Evolutionary conservation across 2,888 invertebrate species (phyloP).

Genomic region (Sipha maydis): DNA sequence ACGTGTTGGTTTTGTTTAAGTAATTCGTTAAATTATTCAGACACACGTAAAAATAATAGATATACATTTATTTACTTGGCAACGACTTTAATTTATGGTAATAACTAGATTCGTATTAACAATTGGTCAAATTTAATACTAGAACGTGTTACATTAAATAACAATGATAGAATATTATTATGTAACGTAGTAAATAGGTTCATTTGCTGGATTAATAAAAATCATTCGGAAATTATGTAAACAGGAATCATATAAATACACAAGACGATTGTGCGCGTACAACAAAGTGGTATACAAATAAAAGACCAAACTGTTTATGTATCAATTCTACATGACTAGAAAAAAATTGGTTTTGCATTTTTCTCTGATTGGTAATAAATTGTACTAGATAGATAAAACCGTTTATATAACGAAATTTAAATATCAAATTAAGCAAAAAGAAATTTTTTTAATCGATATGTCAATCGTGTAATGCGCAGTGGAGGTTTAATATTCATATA

Average conservation of each 20-base stretch:
- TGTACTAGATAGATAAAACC: background rate
- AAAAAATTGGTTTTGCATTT: conserved; percentile 2
- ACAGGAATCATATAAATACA: background rate
- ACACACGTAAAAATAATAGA: conserved; percentile 45
- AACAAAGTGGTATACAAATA: background rate
- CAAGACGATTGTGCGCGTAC: background rate
- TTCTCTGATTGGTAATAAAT: background rate
- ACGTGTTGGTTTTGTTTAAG: conserved; percentile 53
- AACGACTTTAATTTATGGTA: conserved; percentile 56
- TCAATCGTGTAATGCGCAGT: conserved; percentile 45
- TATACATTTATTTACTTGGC: conserved; percentile 20
- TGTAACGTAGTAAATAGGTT: conserved; percentile 10
- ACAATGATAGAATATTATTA: conserved; percentile 42
- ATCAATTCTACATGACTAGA: background rate
- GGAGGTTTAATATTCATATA: background rate
- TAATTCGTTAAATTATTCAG: conserved; percentile 56
- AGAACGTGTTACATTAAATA: conserved; percentile 51
- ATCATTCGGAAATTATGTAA: conserved; percentile 13
- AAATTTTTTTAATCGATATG: conserved; percentile 23
- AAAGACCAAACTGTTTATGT: background rate
- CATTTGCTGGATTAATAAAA: conserved; percentile 2
- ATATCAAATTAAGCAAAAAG: conserved; percentile 23
- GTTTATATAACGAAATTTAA: conserved; percentile 34
- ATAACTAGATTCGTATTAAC: conserved; percentile 56
- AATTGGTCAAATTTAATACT: conserved; percentile 38